Base-by-base conservation (phyloP, 2,797 vertebrate species). In the Hylomyscus alleni region DNA sequence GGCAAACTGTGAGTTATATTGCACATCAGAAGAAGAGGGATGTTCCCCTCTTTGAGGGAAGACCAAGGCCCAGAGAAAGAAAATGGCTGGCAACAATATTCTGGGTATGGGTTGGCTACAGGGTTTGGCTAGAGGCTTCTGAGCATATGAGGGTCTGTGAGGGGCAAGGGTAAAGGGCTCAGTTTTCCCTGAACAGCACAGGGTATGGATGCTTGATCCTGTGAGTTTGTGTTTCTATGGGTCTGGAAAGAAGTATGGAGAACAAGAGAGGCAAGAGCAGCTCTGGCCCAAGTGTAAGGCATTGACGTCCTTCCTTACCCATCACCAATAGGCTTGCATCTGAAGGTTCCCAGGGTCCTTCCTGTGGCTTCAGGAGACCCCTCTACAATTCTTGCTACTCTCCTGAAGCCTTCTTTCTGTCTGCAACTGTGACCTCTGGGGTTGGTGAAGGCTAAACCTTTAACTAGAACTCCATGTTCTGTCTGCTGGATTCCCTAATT, bases 391-490 rank as follows among this genome's bases (percentile, higher is more conserved):
- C 50, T 24, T 84, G 52, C 62, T 10, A 13, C 37, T 40, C 54
- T 89, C n/a, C 24, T 12, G 7, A n/a, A 88, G 47, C 44, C 54
- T 82, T 78, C 73, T 69, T 19, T 89, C 67, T 86, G 34, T 17
- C 60, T 24, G 24, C n/a, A 12, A 0, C 24, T 5, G 3, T 17
- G 15, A 6, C 54, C 15, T 69, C 26, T 90, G 29, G 12, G 5
- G 50, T 86, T 34, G 75, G 44, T 78, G 40, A 65, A 58, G 76
- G 73, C 73, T 73, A 67, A 93, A 4, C 60, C 82, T 94, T 90
- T 92, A 85, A 52, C 91, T 22, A 89, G 34, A 95, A 60, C 52
- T 90, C 9, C n/a, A 94, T 3, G 54, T 19, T 94, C 56, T 95
- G 73, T 14, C 22, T 85, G 52, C 52, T 37, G 24, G 37, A 47